A percentile compares a stretch with the other conserved stretches of the same genome.
Evolutionary conservation across 2,797 vertebrate genomes (phyloP).

Genomic region (Enteromius viviparus): DNA sequence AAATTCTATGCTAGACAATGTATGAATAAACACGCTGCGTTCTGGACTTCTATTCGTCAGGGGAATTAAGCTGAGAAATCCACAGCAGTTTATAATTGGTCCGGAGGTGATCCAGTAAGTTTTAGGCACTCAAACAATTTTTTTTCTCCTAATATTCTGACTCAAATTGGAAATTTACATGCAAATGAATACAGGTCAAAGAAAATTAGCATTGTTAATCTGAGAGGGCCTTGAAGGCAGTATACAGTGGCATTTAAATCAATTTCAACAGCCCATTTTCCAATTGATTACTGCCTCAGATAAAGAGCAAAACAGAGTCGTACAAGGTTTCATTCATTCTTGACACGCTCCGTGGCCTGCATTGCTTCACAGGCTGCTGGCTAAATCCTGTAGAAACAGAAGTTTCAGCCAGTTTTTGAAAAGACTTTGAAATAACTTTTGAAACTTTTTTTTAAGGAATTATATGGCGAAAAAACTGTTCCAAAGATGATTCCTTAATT

Average conservation of each 20-base stretch:
- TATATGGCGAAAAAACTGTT: background rate
- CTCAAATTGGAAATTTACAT: conserved; percentile 81
- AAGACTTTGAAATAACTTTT: background rate
- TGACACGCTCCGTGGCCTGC: conserved; percentile 62
- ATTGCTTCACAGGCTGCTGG: background rate
- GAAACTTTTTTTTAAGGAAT: background rate
- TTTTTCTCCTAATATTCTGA: conserved; percentile 60
- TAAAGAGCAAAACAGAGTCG: conserved; percentile 61
- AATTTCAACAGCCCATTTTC: conserved; percentile 73
- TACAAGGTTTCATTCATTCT: conserved; percentile 63
- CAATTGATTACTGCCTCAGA: conserved; percentile 72
- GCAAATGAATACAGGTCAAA: conserved; percentile 82
- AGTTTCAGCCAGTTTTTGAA: background rate
- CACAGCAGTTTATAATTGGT: conserved; percentile 83
- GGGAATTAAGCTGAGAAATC: conserved; percentile 70
- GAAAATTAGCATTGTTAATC: conserved; percentile 76
- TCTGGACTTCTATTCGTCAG: conserved; percentile 78
- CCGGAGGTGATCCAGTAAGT: conserved; percentile 77
- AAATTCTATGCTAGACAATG: conserved; percentile 64
- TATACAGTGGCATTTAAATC: conserved; percentile 76
- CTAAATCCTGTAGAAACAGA: background rate
- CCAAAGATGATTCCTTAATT: background rate
- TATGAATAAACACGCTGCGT: conserved; percentile 79
- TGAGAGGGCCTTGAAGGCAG: conserved; percentile 60
- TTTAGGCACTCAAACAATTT: conserved; percentile 65